These are phyloP conservation scores for Psittacula cyanocephala DNA, from an alignment of 2,113 vertebrate species.

Conservation along the genomic window DNA sequence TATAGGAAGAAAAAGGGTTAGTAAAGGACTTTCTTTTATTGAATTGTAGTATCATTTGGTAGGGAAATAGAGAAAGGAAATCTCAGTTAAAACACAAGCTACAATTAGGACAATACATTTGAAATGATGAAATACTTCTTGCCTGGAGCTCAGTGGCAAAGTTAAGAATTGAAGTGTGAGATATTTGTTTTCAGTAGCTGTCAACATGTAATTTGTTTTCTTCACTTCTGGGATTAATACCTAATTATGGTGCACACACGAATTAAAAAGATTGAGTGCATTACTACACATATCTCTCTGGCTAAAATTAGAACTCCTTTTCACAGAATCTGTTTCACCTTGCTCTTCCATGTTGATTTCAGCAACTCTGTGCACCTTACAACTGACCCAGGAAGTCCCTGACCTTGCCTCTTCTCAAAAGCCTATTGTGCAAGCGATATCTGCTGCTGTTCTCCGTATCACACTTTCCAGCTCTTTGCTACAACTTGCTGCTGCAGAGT, in stretches of 20 bases:
- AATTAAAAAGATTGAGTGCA: neutral
- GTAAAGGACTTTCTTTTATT: neutral
- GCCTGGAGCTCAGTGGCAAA: neutral
- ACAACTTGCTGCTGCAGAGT: neutral
- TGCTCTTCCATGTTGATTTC: neutral
- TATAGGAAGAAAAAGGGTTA: neutral
- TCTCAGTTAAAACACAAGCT: neutral
- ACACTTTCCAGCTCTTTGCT: neutral
- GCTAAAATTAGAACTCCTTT: neutral
- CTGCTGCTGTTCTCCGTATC: neutral
- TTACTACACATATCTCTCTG: neutral
- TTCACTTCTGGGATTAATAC: neutral
- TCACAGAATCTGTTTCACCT: neutral
- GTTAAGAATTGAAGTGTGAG: neutral
- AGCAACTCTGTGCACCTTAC: neutral
- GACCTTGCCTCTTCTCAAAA: neutral
- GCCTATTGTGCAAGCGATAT: neutral
- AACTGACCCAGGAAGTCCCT: neutral
- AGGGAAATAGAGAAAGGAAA: neutral
- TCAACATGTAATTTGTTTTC: neutral
- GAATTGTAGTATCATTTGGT: neutral
- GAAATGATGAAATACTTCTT: conserved; percentile 12
- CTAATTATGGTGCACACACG: neutral
- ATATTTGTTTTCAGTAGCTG: conserved; percentile 4
- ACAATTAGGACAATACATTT: neutral